Evolutionary conservation across 2,888 invertebrate species (phyloP).

Genomic region (Napeogenes inachia): DNA sequence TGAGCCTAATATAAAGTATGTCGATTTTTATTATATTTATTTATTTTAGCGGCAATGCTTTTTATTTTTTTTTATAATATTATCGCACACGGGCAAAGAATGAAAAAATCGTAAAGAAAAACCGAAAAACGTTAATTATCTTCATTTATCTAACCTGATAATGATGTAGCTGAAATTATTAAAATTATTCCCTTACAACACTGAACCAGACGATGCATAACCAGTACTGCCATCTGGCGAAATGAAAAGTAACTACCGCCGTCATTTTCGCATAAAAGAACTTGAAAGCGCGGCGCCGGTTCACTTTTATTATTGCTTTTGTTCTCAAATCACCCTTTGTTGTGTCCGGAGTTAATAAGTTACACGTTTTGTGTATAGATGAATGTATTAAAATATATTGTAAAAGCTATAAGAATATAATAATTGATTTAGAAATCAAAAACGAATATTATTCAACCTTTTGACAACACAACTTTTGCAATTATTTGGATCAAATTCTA

Average conservation of each 20-base stretch:
- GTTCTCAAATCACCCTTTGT: slow-evolving; percentile 29
- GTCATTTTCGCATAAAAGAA: slow-evolving; percentile 27
- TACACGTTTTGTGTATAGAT: slow-evolving; percentile 10
- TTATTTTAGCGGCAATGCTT: slow-evolving; percentile 7
- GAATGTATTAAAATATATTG: neutral
- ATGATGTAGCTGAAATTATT: slow-evolving; percentile 20
- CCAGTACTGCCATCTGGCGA: slow-evolving; percentile 23
- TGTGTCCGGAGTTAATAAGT: slow-evolving; percentile 23
- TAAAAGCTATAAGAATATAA: neutral
- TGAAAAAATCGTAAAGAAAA: neutral
- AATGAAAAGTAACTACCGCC: slow-evolving; percentile 23
- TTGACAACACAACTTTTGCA: neutral
- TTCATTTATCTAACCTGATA: slow-evolving; percentile 4
- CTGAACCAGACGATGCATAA: slow-evolving; percentile 17
- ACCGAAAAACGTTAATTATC: slow-evolving; percentile 3
- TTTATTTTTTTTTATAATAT: too few species aligned
- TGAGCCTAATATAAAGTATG: slow-evolving; percentile 32
- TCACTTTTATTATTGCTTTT: slow-evolving; percentile 28
- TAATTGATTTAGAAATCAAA: neutral
- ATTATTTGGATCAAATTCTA: too few species aligned
- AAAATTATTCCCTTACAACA: slow-evolving; percentile 18
- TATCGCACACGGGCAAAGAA: neutral
- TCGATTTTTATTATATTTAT: slow-evolving; percentile 37
- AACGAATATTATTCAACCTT: neutral
- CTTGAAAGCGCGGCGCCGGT: slow-evolving; percentile 28